Percentiles rank a stretch among this genome's conserved stretches.
phyloP scores from a whole-genome alignment of 2,888 invertebrate genomes.

The Eustalomyia histrio region DNA sequence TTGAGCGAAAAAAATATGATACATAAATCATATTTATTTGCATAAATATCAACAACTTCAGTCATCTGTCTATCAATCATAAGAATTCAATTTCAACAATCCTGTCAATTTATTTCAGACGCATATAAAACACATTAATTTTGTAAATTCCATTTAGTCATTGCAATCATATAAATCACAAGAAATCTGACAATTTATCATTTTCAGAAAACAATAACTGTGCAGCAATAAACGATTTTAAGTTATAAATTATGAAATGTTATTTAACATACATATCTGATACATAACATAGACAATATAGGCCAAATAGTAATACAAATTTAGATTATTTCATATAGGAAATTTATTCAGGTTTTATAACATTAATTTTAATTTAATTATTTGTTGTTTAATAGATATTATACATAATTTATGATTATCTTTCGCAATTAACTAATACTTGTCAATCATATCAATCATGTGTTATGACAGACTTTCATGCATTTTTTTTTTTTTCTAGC shows the following conservation, averaged over 20 bases:
- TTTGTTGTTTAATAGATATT: background rate
- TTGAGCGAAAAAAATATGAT: background rate
- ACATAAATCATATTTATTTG: background rate
- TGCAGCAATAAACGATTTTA: background rate
- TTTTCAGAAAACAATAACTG: background rate
- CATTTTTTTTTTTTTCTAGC: background rate
- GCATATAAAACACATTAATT: background rate
- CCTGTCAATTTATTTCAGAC: background rate
- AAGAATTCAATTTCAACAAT: background rate
- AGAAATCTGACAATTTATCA: background rate
- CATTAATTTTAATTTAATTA: background rate
- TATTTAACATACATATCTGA: background rate
- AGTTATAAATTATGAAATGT: background rate
- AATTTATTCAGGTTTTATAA: background rate
- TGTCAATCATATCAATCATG: slow-evolving; percentile 55
- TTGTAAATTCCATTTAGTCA: background rate
- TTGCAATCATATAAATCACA: background rate
- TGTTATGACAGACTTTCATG: slow-evolving; percentile 20
- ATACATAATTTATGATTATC: slow-evolving; percentile 32
- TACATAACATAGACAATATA: background rate
- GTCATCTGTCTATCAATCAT: background rate
- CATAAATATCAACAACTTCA: background rate
- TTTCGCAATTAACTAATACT: slow-evolving; percentile 35
- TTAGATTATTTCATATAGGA: background rate
- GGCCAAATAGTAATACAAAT: background rate